A percentile compares a stretch with the other conserved stretches of the same genome.
Conservation (phyloP, 53 echinoderm and acorn worm genomes). For the Antedon mediterranea region DNA sequence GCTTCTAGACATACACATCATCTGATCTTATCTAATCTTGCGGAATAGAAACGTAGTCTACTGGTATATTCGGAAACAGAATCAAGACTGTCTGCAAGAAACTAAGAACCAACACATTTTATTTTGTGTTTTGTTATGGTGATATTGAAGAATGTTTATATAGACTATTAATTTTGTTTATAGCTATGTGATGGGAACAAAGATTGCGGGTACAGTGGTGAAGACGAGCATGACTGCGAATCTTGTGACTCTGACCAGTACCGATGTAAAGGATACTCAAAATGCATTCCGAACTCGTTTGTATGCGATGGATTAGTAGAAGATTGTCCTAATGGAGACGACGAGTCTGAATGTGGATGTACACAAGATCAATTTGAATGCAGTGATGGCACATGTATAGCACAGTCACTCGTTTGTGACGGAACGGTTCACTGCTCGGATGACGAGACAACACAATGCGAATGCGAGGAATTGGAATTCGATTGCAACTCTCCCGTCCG, state of each 20-base stretch:
- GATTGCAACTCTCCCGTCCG: neutral
- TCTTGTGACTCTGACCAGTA: neutral
- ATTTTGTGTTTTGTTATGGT: no score
- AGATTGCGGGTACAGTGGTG: neutral
- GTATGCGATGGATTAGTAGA: neutral
- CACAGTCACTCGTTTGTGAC: neutral
- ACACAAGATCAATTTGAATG: neutral
- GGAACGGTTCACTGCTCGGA: neutral
- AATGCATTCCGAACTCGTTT: neutral
- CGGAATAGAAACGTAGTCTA: no score
- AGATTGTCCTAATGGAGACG: neutral
- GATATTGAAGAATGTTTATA: no score
- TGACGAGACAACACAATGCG: neutral
- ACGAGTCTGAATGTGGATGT: neutral
- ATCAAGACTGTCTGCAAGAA: no score
- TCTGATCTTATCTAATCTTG: no score
- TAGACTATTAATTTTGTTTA: neutral
- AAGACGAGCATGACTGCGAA: neutral
- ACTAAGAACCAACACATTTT: no score
- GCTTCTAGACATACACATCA: no score
- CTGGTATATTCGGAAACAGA: no score
- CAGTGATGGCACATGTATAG: neutral
- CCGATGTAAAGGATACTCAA: neutral
- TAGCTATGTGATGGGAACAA: neutral
- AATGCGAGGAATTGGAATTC: neutral